These are phyloP conservation scores for Atethmia centrago DNA, from an alignment of 2,888 invertebrate genomes.

Conservation along the genomic window DNA sequence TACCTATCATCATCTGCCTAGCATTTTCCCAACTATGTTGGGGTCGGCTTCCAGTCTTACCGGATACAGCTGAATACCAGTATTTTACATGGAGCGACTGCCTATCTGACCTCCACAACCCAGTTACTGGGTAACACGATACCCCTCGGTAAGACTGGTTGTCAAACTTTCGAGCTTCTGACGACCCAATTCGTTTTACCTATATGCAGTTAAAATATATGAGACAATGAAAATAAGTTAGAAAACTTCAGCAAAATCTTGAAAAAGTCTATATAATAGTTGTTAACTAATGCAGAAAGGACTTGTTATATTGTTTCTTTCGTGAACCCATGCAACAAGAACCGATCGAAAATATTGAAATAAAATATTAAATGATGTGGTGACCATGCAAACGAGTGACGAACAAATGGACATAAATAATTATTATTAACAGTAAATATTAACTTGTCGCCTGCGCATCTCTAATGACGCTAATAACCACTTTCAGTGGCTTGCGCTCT, in stretches of 20 bases:
- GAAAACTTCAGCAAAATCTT: too few relatives aligned
- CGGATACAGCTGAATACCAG: too few relatives aligned
- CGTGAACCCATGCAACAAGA: constrained; percentile 10
- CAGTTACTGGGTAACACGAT: too few relatives aligned
- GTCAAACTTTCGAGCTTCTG: too few relatives aligned
- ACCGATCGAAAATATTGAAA: constrained; percentile 56
- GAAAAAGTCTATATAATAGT: background rate
- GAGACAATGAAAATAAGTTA: background rate
- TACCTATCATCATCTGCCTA: too few relatives aligned
- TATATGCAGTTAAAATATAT: too few relatives aligned
- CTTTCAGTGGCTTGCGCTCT: constrained; percentile 57
- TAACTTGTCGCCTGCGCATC: constrained; percentile 56
- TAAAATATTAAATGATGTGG: constrained; percentile 51
- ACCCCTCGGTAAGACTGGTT: too few relatives aligned
- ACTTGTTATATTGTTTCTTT: constrained; percentile 20
- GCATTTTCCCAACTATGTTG: too few relatives aligned
- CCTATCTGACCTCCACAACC: too few relatives aligned
- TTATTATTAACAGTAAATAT: constrained; percentile 65
- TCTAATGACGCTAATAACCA: constrained; percentile 57
- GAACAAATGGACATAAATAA: constrained; percentile 68
- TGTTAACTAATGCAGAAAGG: background rate
- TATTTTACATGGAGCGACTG: too few relatives aligned
- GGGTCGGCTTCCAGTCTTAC: too few relatives aligned
- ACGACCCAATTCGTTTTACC: too few relatives aligned
- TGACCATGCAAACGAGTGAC: constrained; percentile 43